Evolutionary conservation across 64 coral and sea anemone genomes (phyloP).

Genomic region (Montipora sp.): DNA sequence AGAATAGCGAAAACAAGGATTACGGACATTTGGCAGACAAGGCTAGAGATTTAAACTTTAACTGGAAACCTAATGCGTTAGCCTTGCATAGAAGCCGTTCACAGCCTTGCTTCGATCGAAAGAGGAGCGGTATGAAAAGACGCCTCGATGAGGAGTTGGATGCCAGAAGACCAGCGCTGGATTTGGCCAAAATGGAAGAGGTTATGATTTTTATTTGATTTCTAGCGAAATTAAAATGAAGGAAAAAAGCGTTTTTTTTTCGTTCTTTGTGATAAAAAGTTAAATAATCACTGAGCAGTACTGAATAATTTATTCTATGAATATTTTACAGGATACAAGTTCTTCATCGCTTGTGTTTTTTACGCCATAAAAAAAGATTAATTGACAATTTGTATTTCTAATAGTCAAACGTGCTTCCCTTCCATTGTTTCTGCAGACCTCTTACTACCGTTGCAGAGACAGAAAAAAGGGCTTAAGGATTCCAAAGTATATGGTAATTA

Average conservation of each 20-base stretch:
- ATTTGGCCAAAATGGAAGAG: constrained; percentile 98
- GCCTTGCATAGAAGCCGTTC: constrained; percentile 86
- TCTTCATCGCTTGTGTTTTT: constrained; percentile 37
- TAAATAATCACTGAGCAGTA: constrained; percentile 61
- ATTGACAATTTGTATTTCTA: background rate
- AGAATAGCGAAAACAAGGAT: constrained; percentile 15
- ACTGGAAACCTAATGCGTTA: constrained; percentile 30
- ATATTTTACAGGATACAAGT: constrained; percentile 68
- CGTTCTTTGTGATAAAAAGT: constrained; percentile 12
- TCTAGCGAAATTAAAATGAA: background rate
- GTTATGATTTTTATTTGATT: constrained; percentile 46
- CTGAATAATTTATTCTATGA: constrained; percentile 84
- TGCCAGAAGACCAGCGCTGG: constrained; percentile 73
- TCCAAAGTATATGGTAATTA: constrained; percentile 91
- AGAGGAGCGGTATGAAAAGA: constrained; percentile 74
- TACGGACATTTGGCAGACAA: background rate
- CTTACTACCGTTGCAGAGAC: constrained; percentile 85
- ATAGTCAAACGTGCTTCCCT: constrained; percentile 34
- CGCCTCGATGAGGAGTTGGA: constrained; percentile 74
- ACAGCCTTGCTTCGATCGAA: constrained; percentile 83
- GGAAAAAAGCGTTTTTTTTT: constrained; percentile 50
- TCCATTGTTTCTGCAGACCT: constrained; percentile 68
- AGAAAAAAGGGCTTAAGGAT: constrained; percentile 82
- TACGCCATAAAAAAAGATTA: constrained; percentile 6
- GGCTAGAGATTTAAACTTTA: constrained; percentile 40